Base-by-base conservation (phyloP, 2,113 vertebrate species). In the Catharus fuscescens region DNA sequence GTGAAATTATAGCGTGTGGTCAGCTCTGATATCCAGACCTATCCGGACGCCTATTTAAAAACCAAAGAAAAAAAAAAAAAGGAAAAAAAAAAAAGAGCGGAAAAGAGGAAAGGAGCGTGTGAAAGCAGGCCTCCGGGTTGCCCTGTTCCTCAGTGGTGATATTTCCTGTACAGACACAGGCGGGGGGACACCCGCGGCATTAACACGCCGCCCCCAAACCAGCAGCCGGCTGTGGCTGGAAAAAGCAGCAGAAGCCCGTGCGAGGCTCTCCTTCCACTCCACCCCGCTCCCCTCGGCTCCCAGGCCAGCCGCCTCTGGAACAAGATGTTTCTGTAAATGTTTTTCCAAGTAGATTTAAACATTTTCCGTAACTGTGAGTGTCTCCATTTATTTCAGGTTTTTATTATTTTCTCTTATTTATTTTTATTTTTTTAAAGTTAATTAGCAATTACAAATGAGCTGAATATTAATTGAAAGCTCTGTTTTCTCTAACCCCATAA, bases 401-500 rank as follows among this genome's bases (percentile, higher is more conserved):
- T 42, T 17, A 7, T 38, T 34, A 6, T 73, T 77, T 48, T 66
- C 6, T 44, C 3, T 18, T 17, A 17, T 14, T 31, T 23, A 12
- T 5, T 14, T 3, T 18, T 67, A 66, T 81, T 56, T 38, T 6
- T 45, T 6, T 9, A 14, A 47, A 44, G 81, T 92, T 88, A 88
- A 80, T 95, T 94, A 92, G 45, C 82, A 82, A 44, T 91, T 93
- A 87, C 52, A 56, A 48, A 85, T 76, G 26, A 85, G 52, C 34
- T 81, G 52, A 83, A 34, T 73, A 64, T 94, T 96, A 96, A 91
- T 95, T 93, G 79, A 82, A 91, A 95, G 87, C 54, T 84, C 88
- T 93, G 82, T 92, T 86, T 97, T 96, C 62, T 83, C 86, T 92
- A 89, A 90, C 65, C 90, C n/a, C 57, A 82, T 96, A 96, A 92